A percentile compares a stretch with the other conserved stretches of the same genome.
Evolutionary conservation across 2,797 vertebrate genomes (phyloP).

Genomic region (Arnoldichthys spilopterus): DNA sequence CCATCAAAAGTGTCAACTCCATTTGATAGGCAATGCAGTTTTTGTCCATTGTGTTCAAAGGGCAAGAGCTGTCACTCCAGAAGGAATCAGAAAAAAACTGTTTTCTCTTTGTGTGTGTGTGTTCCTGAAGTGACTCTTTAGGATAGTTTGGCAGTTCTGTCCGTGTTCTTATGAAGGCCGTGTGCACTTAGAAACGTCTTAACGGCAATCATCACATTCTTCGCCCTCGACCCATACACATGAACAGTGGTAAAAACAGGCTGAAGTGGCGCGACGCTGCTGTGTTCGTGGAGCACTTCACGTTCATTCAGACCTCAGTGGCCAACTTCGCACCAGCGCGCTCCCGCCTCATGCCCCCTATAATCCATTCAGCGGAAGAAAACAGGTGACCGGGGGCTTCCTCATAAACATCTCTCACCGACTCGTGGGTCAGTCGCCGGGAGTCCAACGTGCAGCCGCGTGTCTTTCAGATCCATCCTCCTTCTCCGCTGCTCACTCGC

Average conservation of each 20-base stretch:
- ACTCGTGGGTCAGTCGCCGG: constrained; percentile 40
- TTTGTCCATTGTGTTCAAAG: constrained; percentile 60
- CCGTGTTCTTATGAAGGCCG: background rate
- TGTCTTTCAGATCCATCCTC: constrained; percentile 57
- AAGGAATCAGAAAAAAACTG: background rate
- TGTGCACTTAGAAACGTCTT: constrained; percentile 2
- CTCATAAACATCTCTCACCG: constrained; percentile 29
- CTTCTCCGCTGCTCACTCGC: constrained; percentile 35
- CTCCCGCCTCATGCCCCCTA: constrained; percentile 40
- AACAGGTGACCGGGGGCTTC: background rate
- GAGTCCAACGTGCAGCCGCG: constrained; percentile 31
- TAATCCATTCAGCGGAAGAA: constrained; percentile 32
- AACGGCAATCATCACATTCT: constrained; percentile 45
- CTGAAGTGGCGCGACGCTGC: background rate
- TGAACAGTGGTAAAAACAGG: constrained; percentile 17
- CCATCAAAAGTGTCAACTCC: constrained; percentile 79
- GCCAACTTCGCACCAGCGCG: constrained; percentile 36
- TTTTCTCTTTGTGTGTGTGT: background rate
- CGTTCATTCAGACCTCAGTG: constrained; percentile 8
- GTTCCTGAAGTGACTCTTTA: background rate
- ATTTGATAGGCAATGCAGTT: constrained; percentile 69
- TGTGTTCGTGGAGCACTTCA: constrained; percentile 11
- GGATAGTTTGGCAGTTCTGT: background rate
- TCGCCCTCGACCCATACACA: background rate
- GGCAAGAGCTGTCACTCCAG: constrained; percentile 17